Evolutionary conservation across 2,888 invertebrate species (phyloP).

Genomic region (Euphydryas editha): DNA sequence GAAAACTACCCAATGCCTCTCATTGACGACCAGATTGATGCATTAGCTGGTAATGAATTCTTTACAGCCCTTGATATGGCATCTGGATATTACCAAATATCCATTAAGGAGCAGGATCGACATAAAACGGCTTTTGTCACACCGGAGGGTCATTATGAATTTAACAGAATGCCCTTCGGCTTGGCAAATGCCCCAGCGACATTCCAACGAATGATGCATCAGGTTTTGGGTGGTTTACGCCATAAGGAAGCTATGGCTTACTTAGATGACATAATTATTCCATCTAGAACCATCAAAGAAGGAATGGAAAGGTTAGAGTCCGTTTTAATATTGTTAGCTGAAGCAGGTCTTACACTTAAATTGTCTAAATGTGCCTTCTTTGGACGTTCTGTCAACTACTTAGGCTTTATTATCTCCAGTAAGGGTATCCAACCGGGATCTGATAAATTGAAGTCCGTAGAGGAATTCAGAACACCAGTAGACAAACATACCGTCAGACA

Average conservation of each 20-base stretch:
- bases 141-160: not conserved
- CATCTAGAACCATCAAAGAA: not conserved
- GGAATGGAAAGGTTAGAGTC: not conserved
- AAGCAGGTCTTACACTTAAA: not conserved
- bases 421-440: not conserved
- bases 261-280: not conserved
- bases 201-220: not conserved
- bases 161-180: constrained; percentile 2
- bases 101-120: not conserved
- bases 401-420: not conserved
- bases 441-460: not conserved
- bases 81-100: constrained; percentile 3
- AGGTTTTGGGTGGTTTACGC: not conserved
- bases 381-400: not conserved
- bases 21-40: constrained; percentile 10
- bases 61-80: not conserved
- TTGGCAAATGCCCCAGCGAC: not conserved
- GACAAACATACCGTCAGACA: not conserved
- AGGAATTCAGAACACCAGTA: not conserved
- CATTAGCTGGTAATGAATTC: not conserved
- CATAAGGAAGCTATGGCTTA: not conserved
- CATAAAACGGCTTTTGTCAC: not conserved
- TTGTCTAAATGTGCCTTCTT: not conserved
- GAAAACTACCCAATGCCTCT: constrained; percentile 7
- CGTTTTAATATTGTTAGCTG: not conserved